Evolutionary conservation across 37 sponge, comb jelly and placozoan genomes (phyloP), one percentile per base, ranked within the genome.

Genomic region (Ephydatia muelleri): DNA sequence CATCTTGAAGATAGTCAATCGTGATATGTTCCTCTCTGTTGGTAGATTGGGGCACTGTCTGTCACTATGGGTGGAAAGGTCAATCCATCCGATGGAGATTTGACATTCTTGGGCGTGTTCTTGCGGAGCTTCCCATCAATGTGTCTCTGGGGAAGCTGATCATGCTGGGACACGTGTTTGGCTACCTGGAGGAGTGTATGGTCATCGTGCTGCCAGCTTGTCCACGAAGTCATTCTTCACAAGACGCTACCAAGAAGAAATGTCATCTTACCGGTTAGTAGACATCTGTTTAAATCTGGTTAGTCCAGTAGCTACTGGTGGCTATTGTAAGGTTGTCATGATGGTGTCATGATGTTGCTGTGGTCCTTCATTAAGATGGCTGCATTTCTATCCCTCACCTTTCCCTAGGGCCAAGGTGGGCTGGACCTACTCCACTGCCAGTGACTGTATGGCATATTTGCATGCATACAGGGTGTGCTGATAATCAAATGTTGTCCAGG

Each of bases 131-230:
- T 5, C 96, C 98, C 0, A 73, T 98, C 6, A 93, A 95, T 83
- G 87, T 93, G n/a, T 77, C 78, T 26, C 69, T 95, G 57, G 94
- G 93, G 70, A 87, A 87, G 73, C 82, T 98, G 39, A 70, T 95
- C 16, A 30, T 98, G 32, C 94, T 98, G 3, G 98, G 98, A 6
- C 94, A 96, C 64, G 96, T 88, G 70, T 98, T 98, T 88, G 94
- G 94, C 32, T 94, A 87, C 78, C 89, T 98, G 48, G 87, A 89
- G 32, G 93, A 93, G 31, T 85, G 86, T 23, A 47, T 86, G 16
- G 84, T 92, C 37, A 92, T 92, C n/a, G n/a, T 27, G 95, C 88
- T 21, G 93, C 95, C 43, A 83, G 93, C 65, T 82, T 95, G 49
- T 90, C 92, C 21, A 76, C 81, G 33, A 88, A 79, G 88, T 87